A percentile compares a stretch with the other conserved stretches of the same genome.
phyloP scores from a whole-genome alignment of 1,140 invertebrate genomes.

The Heliothis virescens region DNA sequence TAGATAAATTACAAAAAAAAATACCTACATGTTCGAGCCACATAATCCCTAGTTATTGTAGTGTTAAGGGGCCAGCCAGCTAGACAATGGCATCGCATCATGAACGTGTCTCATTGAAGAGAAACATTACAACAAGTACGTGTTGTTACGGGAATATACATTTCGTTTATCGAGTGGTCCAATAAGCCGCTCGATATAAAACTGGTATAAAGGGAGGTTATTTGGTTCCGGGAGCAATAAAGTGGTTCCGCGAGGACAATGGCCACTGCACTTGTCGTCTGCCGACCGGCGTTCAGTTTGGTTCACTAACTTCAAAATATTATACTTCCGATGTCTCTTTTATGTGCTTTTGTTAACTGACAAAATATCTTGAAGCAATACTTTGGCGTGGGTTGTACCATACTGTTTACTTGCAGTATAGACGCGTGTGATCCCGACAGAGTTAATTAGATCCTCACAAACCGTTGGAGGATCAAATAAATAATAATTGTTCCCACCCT shows the following conservation, averaged over 20 bases:
- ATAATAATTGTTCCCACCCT: constrained; percentile 3
- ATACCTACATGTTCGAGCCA: background rate
- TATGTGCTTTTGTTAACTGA: constrained; percentile 18
- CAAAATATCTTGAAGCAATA: constrained; percentile 16
- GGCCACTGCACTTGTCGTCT: constrained; percentile 61
- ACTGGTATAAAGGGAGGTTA: constrained; percentile 74
- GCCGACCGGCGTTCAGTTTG: constrained; percentile 40
- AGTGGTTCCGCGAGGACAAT: constrained; percentile 76
- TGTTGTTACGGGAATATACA: constrained; percentile 36
- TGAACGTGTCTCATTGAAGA: constrained; percentile 33
- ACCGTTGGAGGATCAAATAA: constrained; percentile 13
- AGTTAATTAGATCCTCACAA: constrained; percentile 5
- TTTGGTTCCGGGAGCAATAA: constrained; percentile 81
- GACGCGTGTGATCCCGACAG: background rate
- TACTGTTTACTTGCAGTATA: background rate
- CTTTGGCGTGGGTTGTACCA: constrained; percentile 7
- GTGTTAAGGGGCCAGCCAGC: background rate
- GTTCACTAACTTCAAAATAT: constrained; percentile 45
- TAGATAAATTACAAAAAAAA: too few relatives aligned
- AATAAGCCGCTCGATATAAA: constrained; percentile 75
- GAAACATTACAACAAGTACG: constrained; percentile 27
- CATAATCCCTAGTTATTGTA: constrained; percentile 16
- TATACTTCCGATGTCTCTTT: constrained; percentile 25
- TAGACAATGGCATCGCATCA: constrained; percentile 34
- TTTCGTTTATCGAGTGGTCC: constrained; percentile 49